Evolutionary conservation across 2,797 vertebrate species (phyloP).

Genomic region (Taeniopygia guttata): DNA sequence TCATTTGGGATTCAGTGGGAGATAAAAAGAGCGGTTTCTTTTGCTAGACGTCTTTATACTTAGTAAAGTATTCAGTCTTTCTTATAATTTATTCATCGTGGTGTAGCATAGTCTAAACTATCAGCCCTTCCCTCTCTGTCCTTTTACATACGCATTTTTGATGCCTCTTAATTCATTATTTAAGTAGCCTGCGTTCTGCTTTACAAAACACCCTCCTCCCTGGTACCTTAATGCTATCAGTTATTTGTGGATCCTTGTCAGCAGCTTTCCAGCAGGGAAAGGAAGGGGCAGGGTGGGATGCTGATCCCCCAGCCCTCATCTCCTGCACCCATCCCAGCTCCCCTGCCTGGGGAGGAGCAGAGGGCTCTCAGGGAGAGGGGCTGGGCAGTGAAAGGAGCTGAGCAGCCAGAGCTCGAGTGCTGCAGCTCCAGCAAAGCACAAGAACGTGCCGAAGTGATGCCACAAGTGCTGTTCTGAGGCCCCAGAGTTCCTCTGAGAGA

Average conservation of each 20-base stretch:
- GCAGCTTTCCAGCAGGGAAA: neutral
- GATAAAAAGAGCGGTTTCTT: neutral
- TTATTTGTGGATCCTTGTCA: neutral
- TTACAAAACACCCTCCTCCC: neutral
- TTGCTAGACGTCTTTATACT: neutral
- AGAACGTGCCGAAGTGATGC: neutral
- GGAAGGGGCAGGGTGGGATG: neutral
- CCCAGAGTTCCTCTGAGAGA: neutral
- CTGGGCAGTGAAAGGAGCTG: neutral
- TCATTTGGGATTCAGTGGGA: neutral
- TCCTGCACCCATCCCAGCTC: neutral
- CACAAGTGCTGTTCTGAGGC: neutral
- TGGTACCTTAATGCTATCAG: neutral
- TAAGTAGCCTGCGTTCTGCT: conserved; percentile 23
- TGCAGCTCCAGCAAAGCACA: neutral
- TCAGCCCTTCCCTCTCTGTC: conserved; percentile 41
- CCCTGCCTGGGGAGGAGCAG: neutral
- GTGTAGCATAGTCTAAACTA: conserved; percentile 53
- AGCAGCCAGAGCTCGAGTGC: neutral
- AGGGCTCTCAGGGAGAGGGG: too few relatives aligned
- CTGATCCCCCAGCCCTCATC: neutral
- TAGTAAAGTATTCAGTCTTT: conserved; percentile 7
- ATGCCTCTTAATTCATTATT: conserved; percentile 64
- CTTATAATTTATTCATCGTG: conserved; percentile 65
- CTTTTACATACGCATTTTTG: neutral